These are phyloP conservation scores for Spatula versicolor DNA, from an alignment of 2,797 vertebrate species.

Conservation along the genomic window DNA sequence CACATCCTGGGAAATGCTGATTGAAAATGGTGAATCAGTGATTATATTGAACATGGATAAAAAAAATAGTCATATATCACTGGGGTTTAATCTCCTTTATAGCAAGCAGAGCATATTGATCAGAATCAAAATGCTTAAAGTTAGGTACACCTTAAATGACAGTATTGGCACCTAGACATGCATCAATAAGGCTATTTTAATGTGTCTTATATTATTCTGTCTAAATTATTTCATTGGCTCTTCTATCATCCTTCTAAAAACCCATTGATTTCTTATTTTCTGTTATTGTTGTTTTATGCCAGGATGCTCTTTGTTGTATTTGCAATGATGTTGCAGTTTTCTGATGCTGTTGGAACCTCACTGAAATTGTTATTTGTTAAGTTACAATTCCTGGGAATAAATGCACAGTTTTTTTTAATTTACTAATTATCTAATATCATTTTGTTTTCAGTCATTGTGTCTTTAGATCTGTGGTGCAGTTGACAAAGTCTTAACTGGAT, in stretches of 20 bases:
- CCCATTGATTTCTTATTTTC: not conserved
- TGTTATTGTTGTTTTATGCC: conserved; percentile 4
- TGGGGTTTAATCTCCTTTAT: conserved; percentile 30
- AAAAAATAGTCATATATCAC: conserved; percentile 48
- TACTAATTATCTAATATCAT: not conserved
- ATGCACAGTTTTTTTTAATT: not conserved
- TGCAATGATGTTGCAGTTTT: not conserved
- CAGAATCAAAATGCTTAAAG: conserved; percentile 36
- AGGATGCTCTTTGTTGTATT: not conserved
- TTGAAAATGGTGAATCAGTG: not conserved
- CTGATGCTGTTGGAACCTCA: not conserved
- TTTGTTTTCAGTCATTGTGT: not conserved
- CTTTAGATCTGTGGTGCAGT: not conserved
- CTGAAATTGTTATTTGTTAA: not conserved
- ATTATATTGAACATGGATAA: not conserved
- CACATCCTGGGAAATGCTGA: not conserved
- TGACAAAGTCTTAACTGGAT: not conserved
- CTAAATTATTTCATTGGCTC: conserved; percentile 50
- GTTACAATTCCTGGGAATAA: not conserved
- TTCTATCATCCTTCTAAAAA: conserved; percentile 44
- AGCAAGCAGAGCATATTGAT: conserved; percentile 44
- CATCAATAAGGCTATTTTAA: conserved; percentile 45
- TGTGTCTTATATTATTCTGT: conserved; percentile 1
- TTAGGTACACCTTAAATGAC: conserved; percentile 38
- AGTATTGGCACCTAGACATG: conserved; percentile 2